Evolutionary conservation across 2,797 vertebrate genomes (phyloP).

Genomic region (Erpetoichthys calabaricus): DNA sequence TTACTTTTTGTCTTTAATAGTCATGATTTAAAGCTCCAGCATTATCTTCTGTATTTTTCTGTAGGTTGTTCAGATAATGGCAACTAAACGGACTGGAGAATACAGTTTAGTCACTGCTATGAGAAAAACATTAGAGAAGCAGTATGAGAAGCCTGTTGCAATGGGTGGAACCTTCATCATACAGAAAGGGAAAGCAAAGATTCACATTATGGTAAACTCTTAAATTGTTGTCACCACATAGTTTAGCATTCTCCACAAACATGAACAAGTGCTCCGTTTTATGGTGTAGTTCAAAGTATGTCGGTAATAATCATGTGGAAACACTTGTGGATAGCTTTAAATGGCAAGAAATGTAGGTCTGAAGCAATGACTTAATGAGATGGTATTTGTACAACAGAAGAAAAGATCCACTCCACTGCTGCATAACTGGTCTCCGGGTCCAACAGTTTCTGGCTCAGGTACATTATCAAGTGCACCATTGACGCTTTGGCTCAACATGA

Average conservation of each 20-base stretch:
- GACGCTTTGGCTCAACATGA: too few relatives aligned
- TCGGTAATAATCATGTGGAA: background rate
- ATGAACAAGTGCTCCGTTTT: too few relatives aligned
- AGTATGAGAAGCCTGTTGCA: slow-evolving; percentile 74
- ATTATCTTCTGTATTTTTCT: slow-evolving; percentile 10
- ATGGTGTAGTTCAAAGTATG: too few relatives aligned
- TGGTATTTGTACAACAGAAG: too few relatives aligned
- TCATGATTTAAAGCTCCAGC: background rate
- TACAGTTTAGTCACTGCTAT: slow-evolving; percentile 77
- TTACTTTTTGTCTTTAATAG: too few relatives aligned
- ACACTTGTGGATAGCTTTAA: background rate
- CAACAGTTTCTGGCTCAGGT: too few relatives aligned
- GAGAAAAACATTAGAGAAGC: slow-evolving; percentile 65
- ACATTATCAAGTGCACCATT: too few relatives aligned
- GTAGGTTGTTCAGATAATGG: slow-evolving; percentile 80
- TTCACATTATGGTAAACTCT: slow-evolving; percentile 79
- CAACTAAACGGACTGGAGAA: slow-evolving; percentile 67
- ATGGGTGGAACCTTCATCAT: slow-evolving; percentile 86
- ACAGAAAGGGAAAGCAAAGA: slow-evolving; percentile 85
- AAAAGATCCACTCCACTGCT: too few relatives aligned
- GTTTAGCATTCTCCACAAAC: too few relatives aligned
- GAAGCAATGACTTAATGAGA: too few relatives aligned
- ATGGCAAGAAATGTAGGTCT: too few relatives aligned
- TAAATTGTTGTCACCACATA: background rate
- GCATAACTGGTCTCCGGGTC: too few relatives aligned